Base-by-base conservation (phyloP, 2,888 invertebrate species). In the Luffia ferchaultella region DNA sequence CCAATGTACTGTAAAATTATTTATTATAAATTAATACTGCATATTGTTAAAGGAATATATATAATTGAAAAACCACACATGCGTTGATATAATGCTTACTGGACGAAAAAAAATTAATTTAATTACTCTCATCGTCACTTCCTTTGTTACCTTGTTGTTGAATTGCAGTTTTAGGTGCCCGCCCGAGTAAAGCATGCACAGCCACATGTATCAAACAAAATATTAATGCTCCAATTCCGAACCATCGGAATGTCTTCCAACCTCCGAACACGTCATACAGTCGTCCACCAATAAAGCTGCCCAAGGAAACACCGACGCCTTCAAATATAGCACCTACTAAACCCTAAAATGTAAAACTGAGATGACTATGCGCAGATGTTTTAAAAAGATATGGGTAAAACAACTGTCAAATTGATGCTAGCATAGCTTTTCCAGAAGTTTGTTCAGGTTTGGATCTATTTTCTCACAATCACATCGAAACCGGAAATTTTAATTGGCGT, bases 251-350 rank as follows among this genome's bases (percentile, higher is more conserved):
- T 0, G 91, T 90, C 45, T 77, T 67, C 51, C 87, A 85, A 5
- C 93, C 93, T 0, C 89, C 89, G 50, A 88, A 86, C 0, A 66
- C 62, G n/a, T 85, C 77, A 62, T 91, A 90, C 40, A 93, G 67
- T 3, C 87, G 67, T 1, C 95, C 95, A n/a, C 90, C 94, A 48
- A 93, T 72, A 12, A 92, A 86, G 64, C 93, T 94, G 41, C 95
- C 95, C 12, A 89, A 66, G 0, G 94, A 90, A 0, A 93, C 91
- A 16, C 95, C 95, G 15, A 95, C 82, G 16, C 95, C 95, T 78
- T 96, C 95, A 66, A 95, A 96, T 46, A 94, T 84, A 2, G 93
- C 94, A 15, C 95, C 94, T 20, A 95, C 90, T 43, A 96, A 75
- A 50, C 95, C 95, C 89, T 93, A 73, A 40, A 79, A 78, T 16